Evolutionary conservation across 2,888 invertebrate species (phyloP), one percentile per base, ranked within the genome.

Genomic region (Mechanitis messenoides): DNA sequence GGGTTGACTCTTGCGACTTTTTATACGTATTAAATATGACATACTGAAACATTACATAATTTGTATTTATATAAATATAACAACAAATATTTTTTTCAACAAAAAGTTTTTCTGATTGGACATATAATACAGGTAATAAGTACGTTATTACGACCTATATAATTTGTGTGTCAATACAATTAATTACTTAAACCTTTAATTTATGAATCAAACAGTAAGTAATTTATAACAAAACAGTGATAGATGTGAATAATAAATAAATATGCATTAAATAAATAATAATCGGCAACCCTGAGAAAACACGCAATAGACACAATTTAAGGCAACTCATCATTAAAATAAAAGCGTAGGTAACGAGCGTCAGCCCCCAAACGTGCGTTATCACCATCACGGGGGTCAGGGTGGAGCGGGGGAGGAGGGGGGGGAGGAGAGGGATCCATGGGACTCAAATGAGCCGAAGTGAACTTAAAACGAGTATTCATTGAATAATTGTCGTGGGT

Each of bases 301-400:
- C 57, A 61, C 67, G 56, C 61, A 56, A 64, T 64, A 61, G 58
- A 63, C 64, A 61, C 64, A 66, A 64, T 68, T 66, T 64, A 67
- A 65, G 58, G 64, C 64, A 58, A 65, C 60, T 70, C 72, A 70
- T 70, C 69, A 67, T 68, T 68, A 67, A 66, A 67, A 67, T 68
- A 64, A 68, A 70, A 67, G 70, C 64, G 69, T 58, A 56, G 63
- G 64, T 63, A 65, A 58, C 67, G 64, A 63, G 53, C 58, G 31
- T 55, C 58, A 64, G 46, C 62, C 60, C 65, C 65, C 62, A 58
- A 58, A 66, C 71, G 71, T 71, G 71, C 68, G 66, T 68, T 70
- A 71, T 71, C 71, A 56, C 53, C 61, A 63, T 63, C 69, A 56
- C 57, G 56, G 58, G 59, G 56, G 54, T 33, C 35, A n/a, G 53